Conservation (phyloP, 2,113 vertebrate species). For the Clarias macrocephalus region DNA sequence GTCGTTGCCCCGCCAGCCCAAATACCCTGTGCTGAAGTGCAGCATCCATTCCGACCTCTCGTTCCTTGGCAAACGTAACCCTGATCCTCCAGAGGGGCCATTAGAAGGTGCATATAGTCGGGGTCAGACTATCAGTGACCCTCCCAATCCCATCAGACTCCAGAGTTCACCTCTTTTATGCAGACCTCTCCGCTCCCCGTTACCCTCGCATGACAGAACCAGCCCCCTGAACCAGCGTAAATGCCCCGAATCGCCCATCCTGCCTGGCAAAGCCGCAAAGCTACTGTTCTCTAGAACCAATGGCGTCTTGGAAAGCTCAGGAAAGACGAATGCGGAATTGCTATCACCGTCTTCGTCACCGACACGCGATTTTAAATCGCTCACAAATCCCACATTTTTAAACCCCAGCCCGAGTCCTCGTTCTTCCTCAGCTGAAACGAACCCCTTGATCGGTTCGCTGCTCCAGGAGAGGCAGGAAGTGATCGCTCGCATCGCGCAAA, state of each 20-base stretch:
- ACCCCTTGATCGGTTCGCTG: slow-evolving; percentile 90
- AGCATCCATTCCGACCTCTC: slow-evolving; percentile 86
- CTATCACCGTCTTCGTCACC: slow-evolving; percentile 63
- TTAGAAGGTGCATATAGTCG: slow-evolving; percentile 18
- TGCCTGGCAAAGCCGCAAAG: slow-evolving; percentile 77
- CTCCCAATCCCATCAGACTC: slow-evolving; percentile 62
- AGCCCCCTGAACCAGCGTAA: slow-evolving; percentile 66
- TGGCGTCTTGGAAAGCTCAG: slow-evolving; percentile 71
- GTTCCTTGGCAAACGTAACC: slow-evolving; percentile 61
- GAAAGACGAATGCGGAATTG: slow-evolving; percentile 70
- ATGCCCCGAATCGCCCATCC: slow-evolving; percentile 66
- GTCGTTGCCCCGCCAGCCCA: slow-evolving; percentile 94
- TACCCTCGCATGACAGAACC: slow-evolving; percentile 57
- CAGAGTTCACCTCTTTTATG: slow-evolving; percentile 74
- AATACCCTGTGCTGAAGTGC: slow-evolving; percentile 89
- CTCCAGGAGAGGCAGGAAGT: slow-evolving; percentile 96
- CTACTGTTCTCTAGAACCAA: slow-evolving; percentile 73
- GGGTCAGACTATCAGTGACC: slow-evolving; percentile 10
- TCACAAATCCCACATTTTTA: slow-evolving; percentile 76
- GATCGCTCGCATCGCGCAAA: slow-evolving; percentile 95
- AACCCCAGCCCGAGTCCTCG: slow-evolving; percentile 69
- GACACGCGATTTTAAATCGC: slow-evolving; percentile 82
- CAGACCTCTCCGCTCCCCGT: slow-evolving; percentile 72
- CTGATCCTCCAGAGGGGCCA: slow-evolving; percentile 52
- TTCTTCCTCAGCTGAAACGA: slow-evolving; percentile 78